These are phyloP conservation scores for Diachrysia chrysitis DNA, from an alignment of 2,888 invertebrate genomes.

Conservation along the genomic window DNA sequence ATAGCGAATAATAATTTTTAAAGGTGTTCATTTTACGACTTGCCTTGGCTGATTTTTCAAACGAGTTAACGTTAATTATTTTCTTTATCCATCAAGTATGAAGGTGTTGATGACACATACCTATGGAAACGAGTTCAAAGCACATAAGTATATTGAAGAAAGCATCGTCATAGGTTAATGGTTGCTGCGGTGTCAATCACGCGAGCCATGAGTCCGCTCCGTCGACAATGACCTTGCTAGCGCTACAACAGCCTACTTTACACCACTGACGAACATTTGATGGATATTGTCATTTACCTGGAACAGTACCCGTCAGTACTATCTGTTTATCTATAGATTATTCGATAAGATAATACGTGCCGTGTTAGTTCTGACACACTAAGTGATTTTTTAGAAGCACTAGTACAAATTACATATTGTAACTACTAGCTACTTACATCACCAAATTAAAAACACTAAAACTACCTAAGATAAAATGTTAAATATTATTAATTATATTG, in stretches of 20 bases:
- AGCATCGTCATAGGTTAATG: constrained; percentile 64
- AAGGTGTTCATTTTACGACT: neutral
- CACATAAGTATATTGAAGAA: constrained; percentile 58
- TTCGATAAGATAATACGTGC: constrained; percentile 44
- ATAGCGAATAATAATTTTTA: neutral
- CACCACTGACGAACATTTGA: constrained; percentile 60
- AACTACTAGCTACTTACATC: neutral
- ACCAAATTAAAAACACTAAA: neutral
- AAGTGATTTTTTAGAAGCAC: neutral
- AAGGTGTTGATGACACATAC: constrained; percentile 35
- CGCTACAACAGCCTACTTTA: constrained; percentile 53
- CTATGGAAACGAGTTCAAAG: constrained; percentile 37
- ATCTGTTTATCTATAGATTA: constrained; percentile 45
- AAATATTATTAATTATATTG: too few species aligned
- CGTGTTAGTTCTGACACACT: constrained; percentile 21
- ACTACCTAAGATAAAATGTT: too few species aligned
- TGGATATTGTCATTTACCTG: constrained; percentile 49
- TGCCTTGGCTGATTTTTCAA: constrained; percentile 8
- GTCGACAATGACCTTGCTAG: constrained; percentile 76
- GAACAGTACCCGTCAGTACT: constrained; percentile 22
- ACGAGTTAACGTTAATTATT: constrained; percentile 22
- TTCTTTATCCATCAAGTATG: constrained; percentile 13
- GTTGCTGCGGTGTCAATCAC: constrained; percentile 68
- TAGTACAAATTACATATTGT: neutral
- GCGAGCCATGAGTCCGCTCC: constrained; percentile 58